Percentiles rank a stretch among this genome's conserved stretches.
Evolutionary conservation across 2,797 vertebrate genomes (phyloP).

Genomic region (Petrocephalus sullivani): DNA sequence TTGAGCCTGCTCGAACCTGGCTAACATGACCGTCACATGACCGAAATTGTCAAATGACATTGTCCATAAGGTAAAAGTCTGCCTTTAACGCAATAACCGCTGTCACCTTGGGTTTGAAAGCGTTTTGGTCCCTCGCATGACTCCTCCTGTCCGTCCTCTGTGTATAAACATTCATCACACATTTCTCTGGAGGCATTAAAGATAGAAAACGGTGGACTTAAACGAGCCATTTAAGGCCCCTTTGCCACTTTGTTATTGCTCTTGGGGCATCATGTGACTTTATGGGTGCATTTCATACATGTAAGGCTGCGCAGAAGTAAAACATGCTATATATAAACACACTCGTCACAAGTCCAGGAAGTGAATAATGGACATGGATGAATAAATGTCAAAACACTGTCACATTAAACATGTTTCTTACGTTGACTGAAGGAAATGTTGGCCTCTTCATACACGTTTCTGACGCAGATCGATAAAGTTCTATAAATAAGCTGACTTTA

Average conservation of each 20-base stretch:
- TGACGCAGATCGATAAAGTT: background rate
- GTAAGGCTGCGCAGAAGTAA: background rate
- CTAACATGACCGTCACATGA: background rate
- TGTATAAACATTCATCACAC: background rate
- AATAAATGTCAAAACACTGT: constrained; percentile 1
- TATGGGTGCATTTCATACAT: background rate
- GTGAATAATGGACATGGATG: background rate
- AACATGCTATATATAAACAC: background rate
- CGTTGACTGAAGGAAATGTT: background rate
- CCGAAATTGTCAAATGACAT: background rate
- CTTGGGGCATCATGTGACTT: background rate
- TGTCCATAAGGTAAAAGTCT: constrained; percentile 17
- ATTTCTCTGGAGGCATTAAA: background rate
- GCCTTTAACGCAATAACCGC: background rate
- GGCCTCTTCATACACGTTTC: background rate
- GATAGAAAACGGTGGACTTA: constrained; percentile 6
- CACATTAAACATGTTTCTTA: background rate
- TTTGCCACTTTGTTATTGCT: background rate
- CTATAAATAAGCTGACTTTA: constrained; percentile 10
- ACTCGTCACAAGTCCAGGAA: background rate
- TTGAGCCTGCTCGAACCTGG: background rate
- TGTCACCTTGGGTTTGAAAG: constrained; percentile 1
- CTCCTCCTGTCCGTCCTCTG: background rate
- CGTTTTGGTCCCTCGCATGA: constrained; percentile 17
- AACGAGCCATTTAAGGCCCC: background rate